Conservation (phyloP, 2,888 invertebrate genomes). For the Philonicus albiceps region DNA sequence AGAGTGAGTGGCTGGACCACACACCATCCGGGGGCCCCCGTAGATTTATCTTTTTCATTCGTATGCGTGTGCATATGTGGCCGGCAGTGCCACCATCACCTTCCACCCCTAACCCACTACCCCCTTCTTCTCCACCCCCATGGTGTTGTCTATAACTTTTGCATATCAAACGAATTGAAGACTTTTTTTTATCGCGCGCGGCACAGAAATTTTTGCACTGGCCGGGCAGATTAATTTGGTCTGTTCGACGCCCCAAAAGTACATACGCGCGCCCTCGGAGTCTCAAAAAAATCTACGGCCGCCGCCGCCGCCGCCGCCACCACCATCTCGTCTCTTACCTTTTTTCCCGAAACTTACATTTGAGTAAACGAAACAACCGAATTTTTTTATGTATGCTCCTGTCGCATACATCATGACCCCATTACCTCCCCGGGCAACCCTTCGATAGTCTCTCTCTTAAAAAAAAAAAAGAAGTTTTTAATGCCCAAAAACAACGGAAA, state of each 20-base stretch:
- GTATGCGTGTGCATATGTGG: slow-evolving; percentile 36
- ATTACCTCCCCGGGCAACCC: not conserved
- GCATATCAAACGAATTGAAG: slow-evolving; percentile 49
- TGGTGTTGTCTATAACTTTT: slow-evolving; percentile 47
- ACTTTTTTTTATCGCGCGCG: slow-evolving; percentile 37
- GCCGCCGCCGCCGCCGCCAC: not conserved
- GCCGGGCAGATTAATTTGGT: slow-evolving; percentile 50
- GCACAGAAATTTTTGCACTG: slow-evolving; percentile 46
- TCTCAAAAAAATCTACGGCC: slow-evolving; percentile 3
- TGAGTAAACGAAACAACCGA: slow-evolving; percentile 38
- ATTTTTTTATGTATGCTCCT: slow-evolving; percentile 32
- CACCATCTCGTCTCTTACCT: slow-evolving; percentile 9
- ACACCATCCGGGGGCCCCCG: not conserved
- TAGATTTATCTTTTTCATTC: slow-evolving; percentile 22
- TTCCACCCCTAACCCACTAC: no score
- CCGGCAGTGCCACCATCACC: not conserved
- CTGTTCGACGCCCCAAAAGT: slow-evolving; percentile 49
- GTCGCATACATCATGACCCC: slow-evolving; percentile 42
- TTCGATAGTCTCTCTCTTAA: not conserved
- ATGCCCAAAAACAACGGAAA: slow-evolving; percentile 48
- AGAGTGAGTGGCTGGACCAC: not conserved
- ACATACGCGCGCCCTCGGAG: slow-evolving; percentile 36
- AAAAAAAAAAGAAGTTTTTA: slow-evolving; percentile 41
- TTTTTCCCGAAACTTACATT: slow-evolving; percentile 28
- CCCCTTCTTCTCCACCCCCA: no score